phyloP scores from a whole-genome alignment of 1,140 invertebrate species.

The Drosophila tsacasi region DNA sequence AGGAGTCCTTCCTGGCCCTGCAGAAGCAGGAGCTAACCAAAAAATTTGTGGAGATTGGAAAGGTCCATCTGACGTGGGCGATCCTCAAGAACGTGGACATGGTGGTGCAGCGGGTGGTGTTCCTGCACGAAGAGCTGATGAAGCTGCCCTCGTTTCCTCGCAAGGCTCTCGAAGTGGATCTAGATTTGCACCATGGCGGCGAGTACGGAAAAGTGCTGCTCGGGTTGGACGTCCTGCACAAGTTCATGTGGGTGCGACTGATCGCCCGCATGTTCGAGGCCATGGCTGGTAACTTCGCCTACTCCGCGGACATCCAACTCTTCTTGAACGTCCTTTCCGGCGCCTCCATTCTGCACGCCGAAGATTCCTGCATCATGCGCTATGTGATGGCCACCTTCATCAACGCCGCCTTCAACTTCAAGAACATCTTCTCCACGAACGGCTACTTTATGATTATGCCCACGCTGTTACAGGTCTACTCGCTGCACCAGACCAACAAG shows the following conservation, averaged over 20 bases:
- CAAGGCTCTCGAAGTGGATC: constrained; percentile 98
- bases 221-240: constrained; percentile 98
- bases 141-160: constrained; percentile 99
- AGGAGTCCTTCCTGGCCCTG: constrained; percentile 95
- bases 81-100: constrained; percentile 96
- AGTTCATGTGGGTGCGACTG: constrained; percentile 99
- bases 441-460: constrained; percentile 99
- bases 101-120: constrained; percentile 98
- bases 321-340: constrained; percentile 99
- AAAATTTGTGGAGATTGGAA: constrained; percentile 99
- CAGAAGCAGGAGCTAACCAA: constrained; percentile 96
- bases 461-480: constrained; percentile 97
- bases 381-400: constrained; percentile 99
- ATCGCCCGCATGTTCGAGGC: constrained; percentile 99
- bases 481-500: constrained; percentile 98
- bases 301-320: constrained; percentile 98
- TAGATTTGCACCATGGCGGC: constrained; percentile 96
- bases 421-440: constrained; percentile 99
- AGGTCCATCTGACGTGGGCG: constrained; percentile 95
- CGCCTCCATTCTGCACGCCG: constrained; percentile 97
- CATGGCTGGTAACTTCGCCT: constrained; percentile 99
- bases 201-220: constrained; percentile 96
- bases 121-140: constrained; percentile 99
- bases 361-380: constrained; percentile 97
- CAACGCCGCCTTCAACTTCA: constrained; percentile 99